Evolutionary conservation across 1,140 invertebrate species (phyloP).

Genomic region (Adoxophyes honmai): DNA sequence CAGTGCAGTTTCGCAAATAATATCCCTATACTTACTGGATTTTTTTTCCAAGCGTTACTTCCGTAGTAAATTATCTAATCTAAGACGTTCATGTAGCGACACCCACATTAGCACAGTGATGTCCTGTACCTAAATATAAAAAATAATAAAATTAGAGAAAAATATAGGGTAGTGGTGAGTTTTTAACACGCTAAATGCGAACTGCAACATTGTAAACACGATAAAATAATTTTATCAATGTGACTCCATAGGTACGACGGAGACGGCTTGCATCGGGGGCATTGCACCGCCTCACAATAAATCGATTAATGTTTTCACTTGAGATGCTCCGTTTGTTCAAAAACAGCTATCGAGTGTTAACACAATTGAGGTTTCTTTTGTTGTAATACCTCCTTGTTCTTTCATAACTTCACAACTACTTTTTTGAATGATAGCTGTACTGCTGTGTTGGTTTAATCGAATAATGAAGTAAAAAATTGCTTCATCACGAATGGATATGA

Average conservation of each 20-base stretch:
- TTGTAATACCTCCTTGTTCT: conserved; percentile 10
- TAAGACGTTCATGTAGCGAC: too few relatives aligned
- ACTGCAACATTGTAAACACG: neutral
- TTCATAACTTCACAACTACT: conserved; percentile 10
- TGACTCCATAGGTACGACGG: conserved; percentile 2
- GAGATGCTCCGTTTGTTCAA: conserved; percentile 35
- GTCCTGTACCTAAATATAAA: too few relatives aligned
- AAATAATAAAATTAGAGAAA: too few relatives aligned
- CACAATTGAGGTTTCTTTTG: neutral
- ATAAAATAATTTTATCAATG: conserved; percentile 26
- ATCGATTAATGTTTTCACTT: conserved; percentile 38
- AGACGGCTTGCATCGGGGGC: conserved; percentile 30
- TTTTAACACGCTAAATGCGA: too few relatives aligned
- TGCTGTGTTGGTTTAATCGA: conserved; percentile 6
- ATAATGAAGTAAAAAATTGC: conserved; percentile 9
- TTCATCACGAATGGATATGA: neutral
- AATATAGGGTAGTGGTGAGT: too few relatives aligned
- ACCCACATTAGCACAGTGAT: too few relatives aligned
- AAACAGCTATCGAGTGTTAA: conserved; percentile 19
- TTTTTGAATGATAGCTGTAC: neutral
- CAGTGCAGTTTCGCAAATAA: too few relatives aligned
- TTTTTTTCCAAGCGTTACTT: too few relatives aligned
- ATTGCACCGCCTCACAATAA: conserved; percentile 37
- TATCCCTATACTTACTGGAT: too few relatives aligned
- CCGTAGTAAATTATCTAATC: too few relatives aligned